Base-by-base conservation (phyloP, 2,888 invertebrate genomes). In the Gordius sp. region DNA sequence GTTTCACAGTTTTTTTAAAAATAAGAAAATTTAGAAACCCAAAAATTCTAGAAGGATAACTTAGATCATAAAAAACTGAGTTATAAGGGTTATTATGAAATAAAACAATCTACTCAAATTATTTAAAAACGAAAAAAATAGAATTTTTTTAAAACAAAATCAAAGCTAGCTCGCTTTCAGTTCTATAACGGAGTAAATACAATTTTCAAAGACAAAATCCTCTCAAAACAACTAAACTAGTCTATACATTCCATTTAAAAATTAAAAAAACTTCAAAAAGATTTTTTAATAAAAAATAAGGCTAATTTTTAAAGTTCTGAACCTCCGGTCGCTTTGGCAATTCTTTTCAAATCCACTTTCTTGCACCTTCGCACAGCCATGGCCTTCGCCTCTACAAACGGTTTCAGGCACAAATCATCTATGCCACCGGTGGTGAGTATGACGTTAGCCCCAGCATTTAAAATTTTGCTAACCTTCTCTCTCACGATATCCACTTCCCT, bases 331-430 rank as follows among this genome's bases (percentile, higher is more conserved):
- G 93, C 91, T 69, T 91, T 97, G 0, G 97, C 93, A 64, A 99
- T 91, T 64, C 93, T 78, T 73, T 91, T 93, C 64, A 97, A 72
- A 70, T 99, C 97, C 0, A 76, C 74, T 69, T 93, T 93, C 73
- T 89, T 89, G 64, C 86, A 85, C 52, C 97, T 74, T 47, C 97
- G 75, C 2, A 99, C 89, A 52, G 83, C 97, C 84, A 99, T 87
- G 16, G 91, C 91, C 1, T 86, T 86, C 52, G 80, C 78, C 71
- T 99, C 97, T 26, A 93, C 81, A 67, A 99, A 97, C 71, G 93
- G 93, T 73, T 97, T 99, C 61, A 97, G 76, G 69, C 93, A 97
- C 23, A 97, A 75, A 72, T 99, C 97, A 68, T 99, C 97, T 61
- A 99, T 89, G 58, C 97, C 93, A 1, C 93, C 93, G 1, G 82